Conservation (phyloP, 30 jellyfish, hydroid and myxozoan species). For the Aurelia sp. region DNA sequence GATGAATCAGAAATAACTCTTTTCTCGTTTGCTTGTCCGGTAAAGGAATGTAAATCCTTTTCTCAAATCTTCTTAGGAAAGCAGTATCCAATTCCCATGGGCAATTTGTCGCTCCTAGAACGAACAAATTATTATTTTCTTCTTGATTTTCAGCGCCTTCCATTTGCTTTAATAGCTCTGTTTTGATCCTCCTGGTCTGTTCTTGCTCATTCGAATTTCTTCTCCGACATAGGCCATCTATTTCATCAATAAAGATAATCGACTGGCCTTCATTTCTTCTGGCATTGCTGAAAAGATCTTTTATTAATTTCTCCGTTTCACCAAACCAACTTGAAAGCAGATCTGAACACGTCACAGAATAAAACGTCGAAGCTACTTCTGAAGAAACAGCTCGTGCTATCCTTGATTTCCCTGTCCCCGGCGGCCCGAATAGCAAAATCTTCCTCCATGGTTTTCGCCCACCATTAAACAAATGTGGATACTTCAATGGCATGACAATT, state of each 20-base stretch:
- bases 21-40: slow-evolving; percentile 86
- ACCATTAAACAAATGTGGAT: slow-evolving; percentile 92
- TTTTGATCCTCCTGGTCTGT: slow-evolving; percentile 90
- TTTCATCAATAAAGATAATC: slow-evolving; percentile 92
- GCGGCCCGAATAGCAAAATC: slow-evolving; percentile 94
- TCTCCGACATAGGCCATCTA: slow-evolving; percentile 95
- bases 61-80: slow-evolving; percentile 91
- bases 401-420: slow-evolving; percentile 97
- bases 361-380: slow-evolving; percentile 88
- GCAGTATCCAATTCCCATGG: slow-evolving; percentile 99
- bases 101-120: slow-evolving; percentile 95
- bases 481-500: slow-evolving; percentile 87
- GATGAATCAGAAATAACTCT: slow-evolving; percentile 77
- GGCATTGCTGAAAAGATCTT: slow-evolving; percentile 92
- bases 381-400: slow-evolving; percentile 96
- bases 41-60: slow-evolving; percentile 86
- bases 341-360: slow-evolving; percentile 96
- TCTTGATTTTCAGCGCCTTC: slow-evolving; percentile 80
- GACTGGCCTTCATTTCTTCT: slow-evolving; percentile 72
- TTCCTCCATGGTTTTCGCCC: slow-evolving; percentile 93
- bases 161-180: slow-evolving; percentile 94
- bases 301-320: slow-evolving; percentile 92
- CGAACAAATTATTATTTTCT: slow-evolving; percentile 62
- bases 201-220: slow-evolving; percentile 92
- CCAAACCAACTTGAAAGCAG: slow-evolving; percentile 98